Percentiles rank a stretch among this genome's conserved stretches.
phyloP scores from a whole-genome alignment of 2,797 vertebrate genomes.

The Danio kyathit region DNA sequence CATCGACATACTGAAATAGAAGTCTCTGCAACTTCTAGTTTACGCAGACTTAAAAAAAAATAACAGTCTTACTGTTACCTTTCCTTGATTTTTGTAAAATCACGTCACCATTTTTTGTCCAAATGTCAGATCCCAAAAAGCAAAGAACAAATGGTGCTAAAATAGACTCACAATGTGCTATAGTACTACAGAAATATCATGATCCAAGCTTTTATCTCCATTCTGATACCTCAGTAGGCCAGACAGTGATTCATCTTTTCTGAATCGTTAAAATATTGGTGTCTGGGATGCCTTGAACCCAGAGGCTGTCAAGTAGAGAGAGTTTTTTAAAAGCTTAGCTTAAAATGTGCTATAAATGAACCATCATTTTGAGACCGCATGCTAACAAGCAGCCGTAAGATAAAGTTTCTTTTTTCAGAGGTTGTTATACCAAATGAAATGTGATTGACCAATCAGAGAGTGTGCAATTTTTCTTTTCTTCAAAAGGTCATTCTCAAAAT shows the following conservation, averaged over 20 bases:
- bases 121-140: neutral
- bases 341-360: neutral
- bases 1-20: no score
- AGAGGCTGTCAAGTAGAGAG: neutral
- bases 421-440: neutral
- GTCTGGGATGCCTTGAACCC: neutral
- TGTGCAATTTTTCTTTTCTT: neutral
- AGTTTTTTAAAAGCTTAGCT: neutral
- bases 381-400: no score
- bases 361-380: neutral
- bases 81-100: neutral
- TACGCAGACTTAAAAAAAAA: neutral
- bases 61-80: neutral
- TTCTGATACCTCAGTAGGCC: neutral
- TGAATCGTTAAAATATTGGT: neutral
- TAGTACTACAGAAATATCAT: neutral
- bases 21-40: no score
- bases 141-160: neutral
- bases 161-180: neutral
- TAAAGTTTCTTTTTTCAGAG: no score
- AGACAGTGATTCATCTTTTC: slow-evolving; percentile 27
- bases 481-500: neutral
- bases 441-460: neutral
- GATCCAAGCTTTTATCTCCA: neutral
- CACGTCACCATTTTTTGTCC: neutral